These are phyloP conservation scores for Ochlodes sylvanus DNA, from an alignment of 2,888 invertebrate species.

Conservation along the genomic window DNA sequence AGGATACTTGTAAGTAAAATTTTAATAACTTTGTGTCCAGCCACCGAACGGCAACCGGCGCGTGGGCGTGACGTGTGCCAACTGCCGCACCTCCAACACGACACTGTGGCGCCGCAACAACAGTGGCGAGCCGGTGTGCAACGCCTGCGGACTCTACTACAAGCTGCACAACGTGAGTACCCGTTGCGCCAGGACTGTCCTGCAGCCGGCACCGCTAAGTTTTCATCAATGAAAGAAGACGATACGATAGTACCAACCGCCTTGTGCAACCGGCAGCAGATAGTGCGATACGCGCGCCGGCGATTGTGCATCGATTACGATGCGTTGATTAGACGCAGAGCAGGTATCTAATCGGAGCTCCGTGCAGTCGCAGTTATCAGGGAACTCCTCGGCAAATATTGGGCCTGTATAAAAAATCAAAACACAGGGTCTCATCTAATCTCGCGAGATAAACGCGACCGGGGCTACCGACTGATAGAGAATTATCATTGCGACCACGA, in stretches of 20 bases:
- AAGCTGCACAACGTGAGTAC: constrained; percentile 92
- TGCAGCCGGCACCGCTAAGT: no score
- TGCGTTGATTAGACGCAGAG: constrained; percentile 49
- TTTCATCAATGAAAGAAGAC: constrained; percentile 40
- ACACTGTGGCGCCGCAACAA: constrained; percentile 98
- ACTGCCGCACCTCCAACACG: constrained; percentile 96
- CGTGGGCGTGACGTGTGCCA: constrained; percentile 95
- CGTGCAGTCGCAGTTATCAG: constrained; percentile 72
- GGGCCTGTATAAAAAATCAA: constrained; percentile 80
- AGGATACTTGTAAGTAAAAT: no score
- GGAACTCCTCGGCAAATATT: constrained; percentile 85
- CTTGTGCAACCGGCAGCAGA: constrained; percentile 31
- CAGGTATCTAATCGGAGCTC: constrained; percentile 76
- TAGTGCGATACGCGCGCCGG: constrained; percentile 43
- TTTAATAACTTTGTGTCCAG: constrained; percentile 48
- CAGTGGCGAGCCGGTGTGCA: constrained; percentile 98
- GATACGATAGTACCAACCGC: constrained; percentile 31
- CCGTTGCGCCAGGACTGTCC: background rate
- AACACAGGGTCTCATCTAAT: constrained; percentile 84
- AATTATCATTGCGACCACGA: constrained; percentile 81
- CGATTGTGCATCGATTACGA: constrained; percentile 60
- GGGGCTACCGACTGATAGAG: constrained; percentile 84
- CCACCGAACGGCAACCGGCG: constrained; percentile 86
- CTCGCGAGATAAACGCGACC: constrained; percentile 79
- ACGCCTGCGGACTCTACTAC: constrained; percentile 98